phyloP scores from a whole-genome alignment of 2,113 vertebrate species.

The Regulus satrapa region DNA sequence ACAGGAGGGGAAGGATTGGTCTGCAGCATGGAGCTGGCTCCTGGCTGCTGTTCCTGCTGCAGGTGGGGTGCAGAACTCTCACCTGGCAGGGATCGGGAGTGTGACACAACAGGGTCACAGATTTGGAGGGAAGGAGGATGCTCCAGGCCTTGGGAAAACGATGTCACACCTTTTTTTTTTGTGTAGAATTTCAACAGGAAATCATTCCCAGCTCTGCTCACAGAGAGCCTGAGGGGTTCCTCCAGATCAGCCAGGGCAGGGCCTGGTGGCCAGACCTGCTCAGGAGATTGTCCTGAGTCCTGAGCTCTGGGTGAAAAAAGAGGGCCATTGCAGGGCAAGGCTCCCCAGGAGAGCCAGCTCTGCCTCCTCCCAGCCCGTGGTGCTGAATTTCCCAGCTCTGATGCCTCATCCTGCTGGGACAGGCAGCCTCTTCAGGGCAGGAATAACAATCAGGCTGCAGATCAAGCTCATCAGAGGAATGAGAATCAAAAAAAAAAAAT shows the following conservation, averaged over 20 bases:
- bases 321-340: background rate
- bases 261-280: background rate
- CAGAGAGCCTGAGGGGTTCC: background rate
- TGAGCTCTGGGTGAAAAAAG: background rate
- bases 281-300: background rate
- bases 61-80: background rate
- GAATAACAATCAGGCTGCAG: background rate
- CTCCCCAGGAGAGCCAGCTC: background rate
- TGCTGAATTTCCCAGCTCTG: background rate
- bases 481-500: background rate
- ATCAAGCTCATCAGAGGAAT: background rate
- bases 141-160: background rate
- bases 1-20: background rate
- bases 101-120: background rate
- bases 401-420: background rate
- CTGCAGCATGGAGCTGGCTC: background rate
- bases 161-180: background rate
- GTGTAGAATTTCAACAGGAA: background rate
- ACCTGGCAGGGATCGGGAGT: background rate
- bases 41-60: background rate
- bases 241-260: background rate
- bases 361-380: background rate
- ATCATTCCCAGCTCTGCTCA: background rate
- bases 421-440: background rate
- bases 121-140: background rate